Base-by-base conservation (phyloP, 2,797 vertebrate species). In the Pseudochromis fuscus region DNA sequence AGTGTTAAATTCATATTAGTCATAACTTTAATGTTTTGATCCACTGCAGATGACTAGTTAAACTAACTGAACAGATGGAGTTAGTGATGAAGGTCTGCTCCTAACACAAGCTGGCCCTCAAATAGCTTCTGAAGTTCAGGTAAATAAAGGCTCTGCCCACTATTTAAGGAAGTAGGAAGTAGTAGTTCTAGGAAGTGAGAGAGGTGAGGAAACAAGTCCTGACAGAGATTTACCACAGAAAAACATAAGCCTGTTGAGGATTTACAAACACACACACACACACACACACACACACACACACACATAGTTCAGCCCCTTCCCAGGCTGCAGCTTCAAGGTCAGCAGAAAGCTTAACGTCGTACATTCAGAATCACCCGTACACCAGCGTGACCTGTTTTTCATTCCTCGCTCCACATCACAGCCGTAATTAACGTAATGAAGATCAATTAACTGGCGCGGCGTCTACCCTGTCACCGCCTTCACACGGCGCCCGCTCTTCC, bases 361-460 rank as follows among this genome's bases (percentile, higher is more conserved):
- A 56, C 31, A 18, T 67, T 70, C 30, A 68, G 68, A 53, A 28
- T 56, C 74, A 89, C 53, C 74, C 48, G 10, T 46, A 72, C 55
- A 53, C 48, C 75, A 49, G 71, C 12, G 48, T 50, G 66, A 79
- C 75, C 77, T 67, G 64, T 91, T 85, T 79, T 75, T 88, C 77
- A 88, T 85, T 79, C 85, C 44, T 27, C 23, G 78, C 86, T 86
- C 75, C 64, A 84, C 82, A 89, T 93, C 89, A 79, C 83, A 70
- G 69, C 75, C 67, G 50, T 92, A 93, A 93, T 94, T 91, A 92
- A 87, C 70, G n/a, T 92, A 93, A 94, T 93, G 92, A 94, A 91
- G 92, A 94, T 92, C 92, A 93, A 92, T 93, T 90, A 90, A 91
- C 73, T 81, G 81, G 89, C 81, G 60, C 24, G 3, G 51, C 62